phyloP scores from a whole-genome alignment of 64 coral and sea anemone species.

The Astreopora myriophthalma region DNA sequence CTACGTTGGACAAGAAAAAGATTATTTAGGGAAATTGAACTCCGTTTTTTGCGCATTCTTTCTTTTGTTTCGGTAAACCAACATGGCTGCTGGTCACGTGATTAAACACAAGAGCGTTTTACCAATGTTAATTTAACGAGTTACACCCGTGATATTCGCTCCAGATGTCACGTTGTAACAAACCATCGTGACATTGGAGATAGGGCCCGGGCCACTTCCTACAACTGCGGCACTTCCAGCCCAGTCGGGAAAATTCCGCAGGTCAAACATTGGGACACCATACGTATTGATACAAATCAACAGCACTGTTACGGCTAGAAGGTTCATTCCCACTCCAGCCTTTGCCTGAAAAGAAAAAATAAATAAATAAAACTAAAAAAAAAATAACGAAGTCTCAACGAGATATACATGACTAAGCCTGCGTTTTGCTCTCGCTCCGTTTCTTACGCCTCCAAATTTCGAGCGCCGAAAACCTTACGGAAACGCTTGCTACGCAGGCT shows the following conservation, averaged over 20 bases:
- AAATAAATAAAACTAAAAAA: not conserved
- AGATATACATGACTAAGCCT: no score
- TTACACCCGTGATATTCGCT: not conserved
- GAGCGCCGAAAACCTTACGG: no score
- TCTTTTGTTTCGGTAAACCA: no score
- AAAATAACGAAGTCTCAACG: not conserved
- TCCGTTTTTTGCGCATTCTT: no score
- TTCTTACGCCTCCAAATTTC: no score
- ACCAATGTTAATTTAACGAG: no score
- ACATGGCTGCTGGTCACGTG: no score
- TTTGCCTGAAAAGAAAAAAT: conserved; percentile 77
- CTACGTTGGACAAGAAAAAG: no score
- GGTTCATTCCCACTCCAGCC: conserved; percentile 92
- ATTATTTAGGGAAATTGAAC: no score
- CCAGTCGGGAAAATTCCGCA: conserved; percentile 78
- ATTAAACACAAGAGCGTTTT: no score
- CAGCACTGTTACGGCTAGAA: conserved; percentile 67
- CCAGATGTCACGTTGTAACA: conserved; percentile 49
- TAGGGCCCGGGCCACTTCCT: not conserved
- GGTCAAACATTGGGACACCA: conserved; percentile 78
- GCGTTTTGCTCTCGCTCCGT: no score
- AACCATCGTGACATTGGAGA: conserved; percentile 41
- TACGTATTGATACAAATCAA: conserved; percentile 82
- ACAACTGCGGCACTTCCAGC: conserved; percentile 16
- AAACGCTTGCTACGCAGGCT: no score